These are phyloP conservation scores for Phenganax marumi DNA, from an alignment of 92 coral and sea anemone species.

Conservation along the genomic window DNA sequence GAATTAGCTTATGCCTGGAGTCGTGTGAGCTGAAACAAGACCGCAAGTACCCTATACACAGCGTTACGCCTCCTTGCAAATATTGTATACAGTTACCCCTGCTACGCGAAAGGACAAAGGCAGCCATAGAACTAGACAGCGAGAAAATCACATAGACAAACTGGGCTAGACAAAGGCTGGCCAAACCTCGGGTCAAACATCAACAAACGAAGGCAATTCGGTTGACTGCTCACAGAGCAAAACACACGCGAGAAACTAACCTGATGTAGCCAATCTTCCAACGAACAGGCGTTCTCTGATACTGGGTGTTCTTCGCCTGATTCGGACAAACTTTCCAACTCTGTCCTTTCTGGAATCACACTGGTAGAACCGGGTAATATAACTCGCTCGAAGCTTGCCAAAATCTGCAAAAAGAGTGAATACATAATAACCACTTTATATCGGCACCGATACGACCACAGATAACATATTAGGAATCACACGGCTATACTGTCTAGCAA, in stretches of 20 bases:
- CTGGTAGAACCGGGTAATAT: neutral
- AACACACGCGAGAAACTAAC: neutral
- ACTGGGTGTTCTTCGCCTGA: neutral
- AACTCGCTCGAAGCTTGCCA: slow-evolving; percentile 26
- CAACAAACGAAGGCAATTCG: neutral
- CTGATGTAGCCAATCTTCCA: slow-evolving; percentile 20
- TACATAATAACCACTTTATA: neutral
- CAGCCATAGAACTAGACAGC: neutral
- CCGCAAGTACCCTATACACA: neutral
- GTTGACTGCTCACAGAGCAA: neutral
- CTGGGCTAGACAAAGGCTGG: slow-evolving; percentile 10
- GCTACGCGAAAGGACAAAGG: neutral
- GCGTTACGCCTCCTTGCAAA: slow-evolving; percentile 22
- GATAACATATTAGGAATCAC: neutral
- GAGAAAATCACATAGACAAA: neutral
- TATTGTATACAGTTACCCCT: neutral
- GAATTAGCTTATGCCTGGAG: neutral
- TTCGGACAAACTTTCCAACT: neutral
- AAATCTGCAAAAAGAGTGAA: slow-evolving; percentile 20
- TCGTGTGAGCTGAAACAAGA: neutral
- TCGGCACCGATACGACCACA: neutral
- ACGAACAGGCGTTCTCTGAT: neutral
- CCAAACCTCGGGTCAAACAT: neutral
- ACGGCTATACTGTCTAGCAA: neutral
- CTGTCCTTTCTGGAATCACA: slow-evolving; percentile 28